Base-by-base conservation (phyloP, 2,888 invertebrate genomes). In the Macroteleia sp. region DNA sequence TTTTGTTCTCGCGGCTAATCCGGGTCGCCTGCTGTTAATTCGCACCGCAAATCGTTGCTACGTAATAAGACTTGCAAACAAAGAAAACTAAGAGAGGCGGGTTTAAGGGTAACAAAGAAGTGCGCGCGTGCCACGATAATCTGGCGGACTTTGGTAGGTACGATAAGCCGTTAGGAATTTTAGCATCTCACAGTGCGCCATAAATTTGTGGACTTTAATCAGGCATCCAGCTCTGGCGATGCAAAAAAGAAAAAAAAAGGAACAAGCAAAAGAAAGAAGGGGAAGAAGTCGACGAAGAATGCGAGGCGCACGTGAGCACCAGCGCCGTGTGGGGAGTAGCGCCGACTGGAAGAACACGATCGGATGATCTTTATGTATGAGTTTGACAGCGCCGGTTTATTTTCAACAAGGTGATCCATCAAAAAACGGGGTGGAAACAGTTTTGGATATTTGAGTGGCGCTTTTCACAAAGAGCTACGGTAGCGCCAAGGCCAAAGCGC, bases 301-400 rank as follows among this genome's bases (percentile, higher is more conserved):
- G 20, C 28, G 22, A 32, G 41, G 25, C 1, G 48, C 46, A 48
- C 36, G 36, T 14, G 14, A 48, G 17, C 41, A 44, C 30, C 1
- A 22, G 28, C 19, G 52, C n/a, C n/a, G 12, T 12, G 36, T 1
- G 25, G 25, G 25, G 25, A n/a, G n/a, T n/a, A n/a, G n/a, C n/a
- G n/a, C n/a, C 19, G n/a, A 17, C 1, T 5, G 36, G 62, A 54
- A 54, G 73, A 61, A 70, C 56, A 39, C 41, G 56, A 74, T 77
- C 77, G 30, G 10, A 5, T 78, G 81, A 83, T 85, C 83, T 76
- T 83, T 85, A 80, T 81, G 82, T 82, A 81, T 82, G 83, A 83
- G 84, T 83, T 82, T 67, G 78, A 74, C 59, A 56, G 61, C 54
- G 74, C 50, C 75, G 71, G 76, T 83, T 87, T 84, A 84, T 82